phyloP scores from a whole-genome alignment of 2,113 vertebrate species.

The Callithrix jacchus region DNA sequence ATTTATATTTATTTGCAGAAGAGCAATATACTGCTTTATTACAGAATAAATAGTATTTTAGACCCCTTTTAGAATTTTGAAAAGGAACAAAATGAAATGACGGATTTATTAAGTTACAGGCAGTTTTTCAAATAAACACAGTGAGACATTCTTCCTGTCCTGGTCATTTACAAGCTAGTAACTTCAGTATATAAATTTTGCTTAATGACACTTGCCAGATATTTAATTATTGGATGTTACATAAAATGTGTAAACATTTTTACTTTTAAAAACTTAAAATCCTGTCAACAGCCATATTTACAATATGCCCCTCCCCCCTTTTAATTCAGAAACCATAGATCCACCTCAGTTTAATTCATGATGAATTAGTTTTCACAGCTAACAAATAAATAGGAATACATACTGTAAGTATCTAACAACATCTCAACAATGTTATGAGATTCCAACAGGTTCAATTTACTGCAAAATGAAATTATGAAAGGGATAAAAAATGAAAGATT shows the following conservation, averaged over 20 bases:
- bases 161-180: conserved; percentile 64
- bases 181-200: conserved; percentile 62
- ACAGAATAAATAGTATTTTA: conserved; percentile 28
- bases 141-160: conserved; percentile 53
- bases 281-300: conserved; percentile 53
- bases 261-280: conserved; percentile 65
- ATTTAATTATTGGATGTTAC: conserved; percentile 60
- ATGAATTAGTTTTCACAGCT: conserved; percentile 57
- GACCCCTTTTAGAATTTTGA: neutral
- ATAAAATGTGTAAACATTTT: conserved; percentile 56
- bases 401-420: conserved; percentile 24
- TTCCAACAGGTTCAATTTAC: conserved; percentile 23
- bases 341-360: conserved; percentile 54
- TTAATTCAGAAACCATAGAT: conserved; percentile 51
- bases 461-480: conserved; percentile 37
- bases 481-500: neutral
- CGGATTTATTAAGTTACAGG: neutral
- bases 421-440: neutral
- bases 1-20: neutral
- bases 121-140: conserved; percentile 58
- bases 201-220: conserved; percentile 62
- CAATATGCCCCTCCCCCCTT: conserved; percentile 39
- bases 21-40: neutral
- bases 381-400: conserved; percentile 51
- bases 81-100: conserved; percentile 27